Evolutionary conservation across 2,888 invertebrate species (phyloP), one percentile per base, ranked within the genome.

Genomic region (Acanthosepion lycidas): DNA sequence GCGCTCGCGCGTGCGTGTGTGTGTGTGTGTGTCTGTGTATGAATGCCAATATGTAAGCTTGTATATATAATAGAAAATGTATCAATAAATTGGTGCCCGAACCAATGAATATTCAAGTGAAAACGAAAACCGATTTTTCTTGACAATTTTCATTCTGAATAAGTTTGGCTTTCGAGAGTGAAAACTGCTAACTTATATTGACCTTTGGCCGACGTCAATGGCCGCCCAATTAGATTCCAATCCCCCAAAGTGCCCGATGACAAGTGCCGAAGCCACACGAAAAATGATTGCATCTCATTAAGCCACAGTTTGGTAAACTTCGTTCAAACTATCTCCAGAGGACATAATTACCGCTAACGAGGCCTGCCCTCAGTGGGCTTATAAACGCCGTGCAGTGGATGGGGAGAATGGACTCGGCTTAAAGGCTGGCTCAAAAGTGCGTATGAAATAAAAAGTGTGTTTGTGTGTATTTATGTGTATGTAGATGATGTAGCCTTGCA

Each of bases 261-360:
- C 78, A 78, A 78, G 33, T 78, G n/a, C 78, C 15, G n/a, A 78
- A n/a, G 33, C 78, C 78, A 18, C n/a, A 33, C 78, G 78, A n/a
- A 78, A 33, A n/a, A n/a, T 78, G 78, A 78, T 64, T 78, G 78
- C 78, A 78, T 78, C 78, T 78, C 78, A 78, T 78, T 78, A 78
- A 78, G 78, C n/a, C 12, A 15, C 78, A n/a, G n/a, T 78, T 78
- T 78, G 6, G 78, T 78, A 78, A n/a, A 78, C n/a, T 78, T 78
- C n/a, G 78, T 8, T 78, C n/a, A 78, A 78, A 33, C n/a, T 78
- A 33, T 78, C 78, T 78, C 78, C 78, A n/a, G 78, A 33, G 78
- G 78, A 78, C 78, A 78, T 78, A 78, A 78, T 78, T 78, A 78
- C n/a, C 0, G n/a, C 78, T 78, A 78, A 78, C 78, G 78, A 78